Conservation (phyloP, 2,888 invertebrate species). For the Formica aserva region DNA sequence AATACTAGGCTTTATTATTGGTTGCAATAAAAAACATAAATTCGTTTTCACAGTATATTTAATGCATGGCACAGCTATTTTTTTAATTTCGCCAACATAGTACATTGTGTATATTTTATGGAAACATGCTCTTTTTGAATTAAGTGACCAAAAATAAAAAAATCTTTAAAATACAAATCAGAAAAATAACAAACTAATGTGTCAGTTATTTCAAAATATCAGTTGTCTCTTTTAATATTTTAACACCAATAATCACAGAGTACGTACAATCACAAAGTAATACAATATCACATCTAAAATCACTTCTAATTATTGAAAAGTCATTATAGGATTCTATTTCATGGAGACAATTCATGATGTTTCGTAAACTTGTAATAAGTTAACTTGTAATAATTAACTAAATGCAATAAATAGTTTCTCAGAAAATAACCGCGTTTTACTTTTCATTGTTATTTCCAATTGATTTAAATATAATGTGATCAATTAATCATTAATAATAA, state of each 20-base stretch:
- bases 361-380: neutral
- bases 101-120: neutral
- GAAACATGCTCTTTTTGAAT: constrained; percentile 9
- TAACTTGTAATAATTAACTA: neutral
- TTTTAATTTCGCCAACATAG: neutral
- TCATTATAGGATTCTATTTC: neutral
- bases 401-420: neutral
- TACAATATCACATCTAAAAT: neutral
- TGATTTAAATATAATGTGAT: neutral
- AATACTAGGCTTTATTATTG: neutral
- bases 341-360: neutral
- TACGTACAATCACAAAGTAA: neutral
- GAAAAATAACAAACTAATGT: neutral
- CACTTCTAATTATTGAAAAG: neutral
- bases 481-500: neutral
- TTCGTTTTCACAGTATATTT: constrained; percentile 3
- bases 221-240: neutral
- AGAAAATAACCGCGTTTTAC: neutral
- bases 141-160: neutral
- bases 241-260: neutral
- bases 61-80: constrained; percentile 9
- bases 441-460: neutral
- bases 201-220: neutral
- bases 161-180: neutral
- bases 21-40: neutral